phyloP scores from a whole-genome alignment of 2,113 vertebrate genomes.

The Phylloscopus trochilus region DNA sequence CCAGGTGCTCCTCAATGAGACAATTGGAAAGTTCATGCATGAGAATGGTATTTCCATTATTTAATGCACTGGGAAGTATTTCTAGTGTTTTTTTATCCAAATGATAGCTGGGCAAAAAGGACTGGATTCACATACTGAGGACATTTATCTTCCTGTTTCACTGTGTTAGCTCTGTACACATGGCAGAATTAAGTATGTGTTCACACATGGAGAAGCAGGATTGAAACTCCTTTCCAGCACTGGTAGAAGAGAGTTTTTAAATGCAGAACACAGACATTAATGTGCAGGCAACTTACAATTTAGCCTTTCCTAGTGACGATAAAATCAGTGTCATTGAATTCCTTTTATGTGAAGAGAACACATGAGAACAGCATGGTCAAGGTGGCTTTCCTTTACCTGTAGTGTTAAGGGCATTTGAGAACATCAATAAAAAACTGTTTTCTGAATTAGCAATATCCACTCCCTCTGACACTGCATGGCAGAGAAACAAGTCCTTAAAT shows the following conservation, averaged over 20 bases:
- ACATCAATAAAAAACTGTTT: constrained; percentile 1
- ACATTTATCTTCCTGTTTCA: not conserved
- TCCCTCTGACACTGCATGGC: not conserved
- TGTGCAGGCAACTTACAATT: not conserved
- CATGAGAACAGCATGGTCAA: not conserved
- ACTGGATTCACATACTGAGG: not conserved
- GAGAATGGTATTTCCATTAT: not conserved
- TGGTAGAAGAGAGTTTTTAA: not conserved
- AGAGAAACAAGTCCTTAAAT: not conserved
- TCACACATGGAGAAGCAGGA: not conserved
- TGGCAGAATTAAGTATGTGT: not conserved
- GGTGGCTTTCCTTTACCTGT: not conserved
- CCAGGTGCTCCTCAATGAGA: not conserved
- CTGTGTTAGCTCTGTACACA: not conserved
- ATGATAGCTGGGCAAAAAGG: not conserved
- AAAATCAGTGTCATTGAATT: not conserved
- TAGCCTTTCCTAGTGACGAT: not conserved
- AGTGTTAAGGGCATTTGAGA: not conserved
- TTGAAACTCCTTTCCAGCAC: not conserved
- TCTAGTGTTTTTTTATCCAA: not conserved
- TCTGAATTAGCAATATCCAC: constrained; percentile 17
- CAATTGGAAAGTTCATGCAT: not conserved
- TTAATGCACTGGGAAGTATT: not conserved
- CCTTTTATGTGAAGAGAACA: not conserved
- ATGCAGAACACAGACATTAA: not conserved